These are phyloP conservation scores for Antennarius striatus DNA, from an alignment of 2,113 vertebrate species.

Conservation along the genomic window DNA sequence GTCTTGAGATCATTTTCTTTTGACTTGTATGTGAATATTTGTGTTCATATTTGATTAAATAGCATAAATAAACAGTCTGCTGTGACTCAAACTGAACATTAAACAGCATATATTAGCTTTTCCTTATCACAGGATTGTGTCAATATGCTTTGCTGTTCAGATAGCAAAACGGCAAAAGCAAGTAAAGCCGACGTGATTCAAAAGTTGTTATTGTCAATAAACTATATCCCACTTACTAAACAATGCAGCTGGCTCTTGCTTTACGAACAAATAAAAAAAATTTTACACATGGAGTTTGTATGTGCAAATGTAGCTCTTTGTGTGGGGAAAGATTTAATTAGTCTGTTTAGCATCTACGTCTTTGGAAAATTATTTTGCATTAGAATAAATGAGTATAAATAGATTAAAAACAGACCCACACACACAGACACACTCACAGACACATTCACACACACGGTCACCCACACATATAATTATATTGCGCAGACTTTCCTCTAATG, in stretches of 20 bases:
- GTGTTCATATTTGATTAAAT: conserved; percentile 1
- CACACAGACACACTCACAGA: not conserved
- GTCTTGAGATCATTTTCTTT: not conserved
- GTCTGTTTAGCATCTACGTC: no score
- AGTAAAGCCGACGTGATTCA: not conserved
- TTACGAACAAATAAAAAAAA: no score
- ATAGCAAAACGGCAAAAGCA: not conserved
- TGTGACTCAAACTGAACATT: conserved; percentile 20
- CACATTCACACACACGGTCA: not conserved
- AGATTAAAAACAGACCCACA: not conserved
- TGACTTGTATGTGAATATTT: conserved; percentile 5
- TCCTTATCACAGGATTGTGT: conserved; percentile 9
- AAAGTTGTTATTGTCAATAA: no score
- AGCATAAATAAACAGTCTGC: conserved; percentile 23
- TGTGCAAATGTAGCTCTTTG: no score
- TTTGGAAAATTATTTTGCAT: not conserved
- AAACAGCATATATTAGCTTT: not conserved
- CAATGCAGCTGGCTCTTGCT: no score
- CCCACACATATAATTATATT: no score
- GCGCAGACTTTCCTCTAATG: not conserved
- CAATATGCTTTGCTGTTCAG: conserved; percentile 19
- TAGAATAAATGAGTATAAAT: not conserved
- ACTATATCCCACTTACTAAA: no score
- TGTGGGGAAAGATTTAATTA: no score
- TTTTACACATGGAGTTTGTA: no score